phyloP scores from a whole-genome alignment of 2,888 invertebrate genomes.

The Lacanobia oleracea region DNA sequence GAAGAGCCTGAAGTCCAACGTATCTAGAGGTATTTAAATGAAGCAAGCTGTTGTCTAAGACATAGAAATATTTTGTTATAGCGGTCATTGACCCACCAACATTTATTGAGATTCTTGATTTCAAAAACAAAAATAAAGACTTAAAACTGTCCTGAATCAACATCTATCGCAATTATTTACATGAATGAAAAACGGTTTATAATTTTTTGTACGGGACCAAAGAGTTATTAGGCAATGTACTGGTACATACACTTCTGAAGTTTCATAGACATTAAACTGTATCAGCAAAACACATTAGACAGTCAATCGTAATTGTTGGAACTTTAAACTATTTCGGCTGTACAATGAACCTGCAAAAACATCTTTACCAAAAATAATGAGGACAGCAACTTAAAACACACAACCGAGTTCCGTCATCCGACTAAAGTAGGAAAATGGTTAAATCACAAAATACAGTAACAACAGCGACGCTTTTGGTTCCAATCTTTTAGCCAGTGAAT shows the following conservation, averaged over 20 bases:
- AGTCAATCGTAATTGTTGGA: neutral
- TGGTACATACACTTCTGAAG: too few relatives aligned
- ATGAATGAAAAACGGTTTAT: too few relatives aligned
- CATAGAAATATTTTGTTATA: too few relatives aligned
- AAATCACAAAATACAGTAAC: constrained; percentile 58
- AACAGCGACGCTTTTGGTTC: constrained; percentile 51
- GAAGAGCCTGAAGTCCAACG: neutral
- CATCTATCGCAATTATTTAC: too few relatives aligned
- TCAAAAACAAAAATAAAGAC: too few relatives aligned
- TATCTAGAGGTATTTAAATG: neutral
- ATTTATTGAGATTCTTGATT: too few relatives aligned
- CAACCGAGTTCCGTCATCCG: constrained; percentile 35
- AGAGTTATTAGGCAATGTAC: too few relatives aligned
- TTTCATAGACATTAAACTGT: neutral
- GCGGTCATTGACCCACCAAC: too few relatives aligned
- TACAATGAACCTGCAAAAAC: neutral
- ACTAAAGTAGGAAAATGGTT: constrained; percentile 50
- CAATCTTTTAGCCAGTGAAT: constrained; percentile 61
- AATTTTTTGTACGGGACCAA: too few relatives aligned
- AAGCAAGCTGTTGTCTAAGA: too few relatives aligned
- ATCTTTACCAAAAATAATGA: neutral
- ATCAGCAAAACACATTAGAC: neutral
- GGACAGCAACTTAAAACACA: constrained; percentile 16
- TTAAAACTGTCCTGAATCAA: too few relatives aligned
- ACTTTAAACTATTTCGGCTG: too few relatives aligned